A percentile compares a stretch with the other conserved stretches of the same genome.
Evolutionary conservation across 2,888 invertebrate species (phyloP).

Genomic region (Thera obeliscata): DNA sequence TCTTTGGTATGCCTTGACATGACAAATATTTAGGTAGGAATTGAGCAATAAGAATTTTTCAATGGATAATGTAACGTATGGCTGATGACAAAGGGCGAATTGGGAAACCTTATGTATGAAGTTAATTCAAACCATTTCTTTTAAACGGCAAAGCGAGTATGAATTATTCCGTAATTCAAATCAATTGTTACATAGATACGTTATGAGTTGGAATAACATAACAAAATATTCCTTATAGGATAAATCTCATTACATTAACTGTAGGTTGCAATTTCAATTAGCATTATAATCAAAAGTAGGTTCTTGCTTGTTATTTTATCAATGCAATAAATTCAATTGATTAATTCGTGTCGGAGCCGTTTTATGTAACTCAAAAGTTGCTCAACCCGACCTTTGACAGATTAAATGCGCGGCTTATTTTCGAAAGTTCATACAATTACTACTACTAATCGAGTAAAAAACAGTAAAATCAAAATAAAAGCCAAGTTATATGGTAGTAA

Average conservation of each 20-base stretch:
- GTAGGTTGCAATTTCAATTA: conserved; percentile 10
- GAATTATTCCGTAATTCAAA: not conserved
- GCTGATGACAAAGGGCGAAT: conserved; percentile 21
- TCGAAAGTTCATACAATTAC: conserved; percentile 11
- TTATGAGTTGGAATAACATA: not conserved
- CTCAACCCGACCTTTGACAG: conserved; percentile 32
- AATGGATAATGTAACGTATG: not conserved
- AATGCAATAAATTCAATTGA: conserved; percentile 13
- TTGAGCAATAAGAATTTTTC: conserved; percentile 34
- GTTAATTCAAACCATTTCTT: no score
- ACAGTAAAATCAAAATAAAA: conserved; percentile 12
- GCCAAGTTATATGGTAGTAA: conserved; percentile 5
- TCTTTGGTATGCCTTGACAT: conserved; percentile 29
- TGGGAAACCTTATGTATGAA: conserved; percentile 17
- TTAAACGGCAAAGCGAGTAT: no score
- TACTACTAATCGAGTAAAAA: conserved; percentile 13
- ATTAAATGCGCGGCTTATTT: conserved; percentile 6
- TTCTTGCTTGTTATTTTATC: conserved; percentile 1
- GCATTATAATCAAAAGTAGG: not conserved
- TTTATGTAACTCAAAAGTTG: conserved; percentile 41
- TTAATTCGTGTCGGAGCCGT: conserved; percentile 5
- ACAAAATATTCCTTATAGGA: not conserved
- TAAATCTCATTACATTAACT: conserved; percentile 2
- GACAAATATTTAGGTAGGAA: conserved; percentile 59
- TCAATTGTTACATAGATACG: not conserved